These are phyloP conservation scores for Caiman crocodilus DNA, from an alignment of 2,797 vertebrate genomes.

Conservation along the genomic window DNA sequence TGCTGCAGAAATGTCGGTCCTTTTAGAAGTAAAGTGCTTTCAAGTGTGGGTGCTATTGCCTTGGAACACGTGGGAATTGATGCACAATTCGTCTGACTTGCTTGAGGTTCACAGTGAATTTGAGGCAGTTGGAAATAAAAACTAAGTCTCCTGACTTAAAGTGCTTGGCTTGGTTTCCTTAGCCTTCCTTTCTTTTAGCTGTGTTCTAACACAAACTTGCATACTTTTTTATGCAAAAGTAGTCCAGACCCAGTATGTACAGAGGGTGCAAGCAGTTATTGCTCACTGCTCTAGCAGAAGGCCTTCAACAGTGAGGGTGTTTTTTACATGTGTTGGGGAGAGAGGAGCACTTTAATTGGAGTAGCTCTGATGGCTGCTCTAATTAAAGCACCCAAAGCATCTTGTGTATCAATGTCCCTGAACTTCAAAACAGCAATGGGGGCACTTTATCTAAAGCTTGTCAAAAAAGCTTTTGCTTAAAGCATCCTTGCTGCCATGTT, in stretches of 20 bases:
- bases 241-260: not conserved
- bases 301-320: too few relatives aligned
- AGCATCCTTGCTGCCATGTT: too few relatives aligned
- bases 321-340: too few relatives aligned
- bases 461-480: too few relatives aligned
- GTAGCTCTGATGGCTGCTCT: too few relatives aligned
- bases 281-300: too few relatives aligned
- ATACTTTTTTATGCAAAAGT: not conserved
- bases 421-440: too few relatives aligned
- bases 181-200: not conserved
- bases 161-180: not conserved
- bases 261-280: not conserved
- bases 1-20: not conserved
- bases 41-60: not conserved
- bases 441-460: too few relatives aligned
- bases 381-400: too few relatives aligned
- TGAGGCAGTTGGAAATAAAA: too few relatives aligned
- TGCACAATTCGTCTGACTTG: not conserved
- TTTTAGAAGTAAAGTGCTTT: not conserved
- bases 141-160: not conserved
- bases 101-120: not conserved
- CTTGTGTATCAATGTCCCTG: too few relatives aligned
- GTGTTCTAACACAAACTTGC: not conserved
- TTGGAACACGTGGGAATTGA: not conserved
- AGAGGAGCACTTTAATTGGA: too few relatives aligned